Evolutionary conservation across 2,888 invertebrate genomes (phyloP).

Genomic region (Entomobrya proxima): DNA sequence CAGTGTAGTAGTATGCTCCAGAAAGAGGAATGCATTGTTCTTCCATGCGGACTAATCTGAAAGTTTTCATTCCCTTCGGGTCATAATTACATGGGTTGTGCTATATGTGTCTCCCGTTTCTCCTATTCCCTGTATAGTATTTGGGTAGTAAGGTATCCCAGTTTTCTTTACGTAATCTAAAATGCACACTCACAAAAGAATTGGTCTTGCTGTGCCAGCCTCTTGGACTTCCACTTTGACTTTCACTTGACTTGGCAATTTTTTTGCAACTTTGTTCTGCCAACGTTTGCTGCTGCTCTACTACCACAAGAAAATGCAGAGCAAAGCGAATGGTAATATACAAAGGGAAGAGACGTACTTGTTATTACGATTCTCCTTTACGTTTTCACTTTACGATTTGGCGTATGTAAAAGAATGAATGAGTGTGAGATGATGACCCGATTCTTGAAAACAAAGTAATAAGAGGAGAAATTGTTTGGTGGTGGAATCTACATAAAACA

Average conservation of each 20-base stretch:
- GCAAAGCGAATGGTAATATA: neutral
- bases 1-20: neutral
- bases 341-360: neutral
- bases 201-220: neutral
- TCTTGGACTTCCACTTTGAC: neutral
- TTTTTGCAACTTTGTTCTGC: neutral
- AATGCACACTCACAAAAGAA: neutral
- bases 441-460: conserved; percentile 14
- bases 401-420: too few relatives aligned
- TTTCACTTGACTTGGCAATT: conserved; percentile 27
- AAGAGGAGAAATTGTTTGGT: neutral
- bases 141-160: neutral
- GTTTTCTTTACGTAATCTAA: neutral
- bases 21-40: conserved; percentile 23
- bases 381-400: neutral
- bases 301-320: neutral
- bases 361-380: neutral
- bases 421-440: conserved; percentile 8
- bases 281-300: neutral
- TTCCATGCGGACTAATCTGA: conserved; percentile 42
- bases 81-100: conserved; percentile 49
- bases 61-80: conserved; percentile 57
- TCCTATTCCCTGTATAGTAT: neutral
- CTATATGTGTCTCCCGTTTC: conserved; percentile 20
- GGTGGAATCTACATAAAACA: neutral